Conservation (phyloP, 1,140 invertebrate species). For the Sesamia nonagrioides region DNA sequence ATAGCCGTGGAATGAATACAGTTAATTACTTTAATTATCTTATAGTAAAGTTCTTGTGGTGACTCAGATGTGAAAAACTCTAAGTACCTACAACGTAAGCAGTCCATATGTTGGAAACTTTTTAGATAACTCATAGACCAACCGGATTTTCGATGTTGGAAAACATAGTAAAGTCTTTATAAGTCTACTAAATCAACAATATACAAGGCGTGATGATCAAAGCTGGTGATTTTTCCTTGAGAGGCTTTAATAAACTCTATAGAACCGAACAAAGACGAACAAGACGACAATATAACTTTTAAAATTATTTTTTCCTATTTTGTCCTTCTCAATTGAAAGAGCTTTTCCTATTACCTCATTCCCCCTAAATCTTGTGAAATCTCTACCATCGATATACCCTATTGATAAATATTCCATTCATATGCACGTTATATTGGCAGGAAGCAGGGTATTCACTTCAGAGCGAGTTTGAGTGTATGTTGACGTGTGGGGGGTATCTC, state of each 20-base stretch:
- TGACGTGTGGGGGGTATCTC: neutral
- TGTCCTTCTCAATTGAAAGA: neutral
- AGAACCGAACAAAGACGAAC: neutral
- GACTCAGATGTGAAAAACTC: neutral
- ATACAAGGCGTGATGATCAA: neutral
- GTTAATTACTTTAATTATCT: slow-evolving; percentile 9
- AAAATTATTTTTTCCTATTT: neutral
- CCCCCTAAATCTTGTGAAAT: slow-evolving; percentile 14
- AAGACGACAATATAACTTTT: neutral
- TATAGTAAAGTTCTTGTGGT: neutral
- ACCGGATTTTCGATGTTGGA: neutral
- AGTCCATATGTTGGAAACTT: neutral
- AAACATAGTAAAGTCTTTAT: too few species aligned
- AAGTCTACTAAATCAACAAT: too few species aligned
- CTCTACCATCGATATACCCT: neutral
- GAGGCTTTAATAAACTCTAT: neutral
- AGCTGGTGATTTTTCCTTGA: neutral
- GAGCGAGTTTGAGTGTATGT: neutral
- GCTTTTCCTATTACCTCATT: slow-evolving; percentile 1
- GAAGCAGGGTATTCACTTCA: neutral
- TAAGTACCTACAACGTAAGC: neutral
- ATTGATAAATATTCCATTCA: slow-evolving; percentile 28
- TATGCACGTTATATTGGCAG: neutral
- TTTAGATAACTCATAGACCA: neutral
- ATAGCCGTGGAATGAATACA: neutral